These are phyloP conservation scores for Gisinianus flammeolus DNA, from an alignment of 2,888 invertebrate genomes.

Conservation along the genomic window DNA sequence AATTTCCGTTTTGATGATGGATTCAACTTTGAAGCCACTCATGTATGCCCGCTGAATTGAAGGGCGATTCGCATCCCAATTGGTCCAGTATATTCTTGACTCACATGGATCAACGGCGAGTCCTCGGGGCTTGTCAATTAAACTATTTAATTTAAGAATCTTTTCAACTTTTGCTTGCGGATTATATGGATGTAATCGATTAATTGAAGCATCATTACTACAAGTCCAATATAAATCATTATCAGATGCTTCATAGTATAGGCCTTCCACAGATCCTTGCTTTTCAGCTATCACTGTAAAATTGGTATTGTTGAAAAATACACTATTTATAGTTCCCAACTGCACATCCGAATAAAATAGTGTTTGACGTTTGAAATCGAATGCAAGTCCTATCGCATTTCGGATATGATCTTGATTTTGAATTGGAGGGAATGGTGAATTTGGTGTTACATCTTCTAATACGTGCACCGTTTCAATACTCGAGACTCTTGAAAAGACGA, in stretches of 20 bases:
- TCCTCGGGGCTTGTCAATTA: slow-evolving; percentile 80
- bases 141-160: slow-evolving; percentile 69
- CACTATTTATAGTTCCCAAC: slow-evolving; percentile 80
- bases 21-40: slow-evolving; percentile 71
- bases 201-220: slow-evolving; percentile 77
- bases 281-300: slow-evolving; percentile 74
- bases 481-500: slow-evolving; percentile 82
- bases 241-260: slow-evolving; percentile 75
- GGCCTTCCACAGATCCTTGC: slow-evolving; percentile 85
- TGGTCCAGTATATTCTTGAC: slow-evolving; percentile 55
- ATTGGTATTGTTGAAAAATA: slow-evolving; percentile 78
- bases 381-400: slow-evolving; percentile 85
- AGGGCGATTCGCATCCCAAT: slow-evolving; percentile 65
- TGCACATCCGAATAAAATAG: slow-evolving; percentile 91
- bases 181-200: slow-evolving; percentile 64
- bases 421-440: slow-evolving; percentile 78
- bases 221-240: slow-evolving; percentile 79
- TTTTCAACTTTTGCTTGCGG: slow-evolving; percentile 61
- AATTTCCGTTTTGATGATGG: slow-evolving; percentile 78
- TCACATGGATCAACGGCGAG: slow-evolving; percentile 85
- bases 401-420: slow-evolving; percentile 75
- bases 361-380: slow-evolving; percentile 72
- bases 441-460: slow-evolving; percentile 71
- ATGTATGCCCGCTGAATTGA: slow-evolving; percentile 78
- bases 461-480: slow-evolving; percentile 82